Evolutionary conservation across 2,113 vertebrate species (phyloP), one percentile per base, ranked within the genome.

Genomic region (Acanthisitta chloris): DNA sequence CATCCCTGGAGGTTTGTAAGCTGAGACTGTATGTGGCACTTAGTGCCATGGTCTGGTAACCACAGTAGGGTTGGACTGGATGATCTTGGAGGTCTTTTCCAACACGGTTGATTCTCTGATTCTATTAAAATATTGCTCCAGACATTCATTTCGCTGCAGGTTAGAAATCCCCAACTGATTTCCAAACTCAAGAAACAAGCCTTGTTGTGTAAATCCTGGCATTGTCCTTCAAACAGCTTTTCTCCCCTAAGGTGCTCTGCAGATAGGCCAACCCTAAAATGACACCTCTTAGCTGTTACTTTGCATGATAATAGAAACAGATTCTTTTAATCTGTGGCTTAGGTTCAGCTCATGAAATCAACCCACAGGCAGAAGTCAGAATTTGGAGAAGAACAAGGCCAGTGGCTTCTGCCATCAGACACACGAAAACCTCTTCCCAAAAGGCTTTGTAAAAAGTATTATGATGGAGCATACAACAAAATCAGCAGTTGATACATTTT

Each of bases 201-300:
- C 0, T 46, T 48, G 49, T 42, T 9, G 1, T 12, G 3, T 12
- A 31, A 66, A 18, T 66, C 45, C 12, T 9, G 3, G 5, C 28
- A 23, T 8, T 80, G 52, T 76, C n/a, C 59, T 74, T 61, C 52
- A 43, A 89, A 77, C 26, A 72, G 61, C 26, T 67, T 76, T 49
- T 54, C 62, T 77, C 17, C 48, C 49, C 57, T 19, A 70, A 52
- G 49, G 45, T 31, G 28, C 25, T 85, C 54, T 81, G 38, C 43
- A 46, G 8, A 25, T 26, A 8, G 45, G 8, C 23, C 33, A 84
- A 26, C 11, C 28, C 28, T 62, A 62, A 80, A 76, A 77, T 48
- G 42, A 42, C 28, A 64, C 74, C n/a, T 34, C 24, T n/a, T 31
- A 81, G 43, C 6, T 34, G 65, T 59, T 48, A 52, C 34, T 81